Evolutionary conservation across 2,888 invertebrate genomes (phyloP).

Genomic region (Lycophotia porphyrea): DNA sequence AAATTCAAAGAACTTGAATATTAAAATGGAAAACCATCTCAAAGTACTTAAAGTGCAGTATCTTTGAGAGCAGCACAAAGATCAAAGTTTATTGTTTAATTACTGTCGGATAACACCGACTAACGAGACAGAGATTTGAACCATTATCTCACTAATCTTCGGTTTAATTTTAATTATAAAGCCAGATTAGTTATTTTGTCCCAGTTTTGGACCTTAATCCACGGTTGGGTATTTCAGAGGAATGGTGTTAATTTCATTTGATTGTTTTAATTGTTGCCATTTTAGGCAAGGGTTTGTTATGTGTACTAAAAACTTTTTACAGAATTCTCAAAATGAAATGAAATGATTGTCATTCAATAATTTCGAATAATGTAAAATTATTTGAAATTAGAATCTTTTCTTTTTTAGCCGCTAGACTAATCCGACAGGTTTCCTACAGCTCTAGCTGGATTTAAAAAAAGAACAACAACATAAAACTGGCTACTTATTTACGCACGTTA

Average conservation of each 20-base stretch:
- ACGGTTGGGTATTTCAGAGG: slow-evolving; percentile 18
- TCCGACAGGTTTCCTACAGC: slow-evolving; percentile 7
- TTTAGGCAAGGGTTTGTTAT: not conserved
- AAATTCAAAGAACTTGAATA: slow-evolving; percentile 4
- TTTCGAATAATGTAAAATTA: not conserved
- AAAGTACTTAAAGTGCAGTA: slow-evolving; percentile 40
- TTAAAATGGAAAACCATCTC: slow-evolving; percentile 12
- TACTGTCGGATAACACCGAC: slow-evolving; percentile 52
- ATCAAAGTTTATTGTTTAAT: slow-evolving; percentile 67
- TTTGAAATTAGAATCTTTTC: not conserved
- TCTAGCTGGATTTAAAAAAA: slow-evolving; percentile 20
- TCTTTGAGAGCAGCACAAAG: slow-evolving; percentile 31
- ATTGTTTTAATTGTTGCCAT: slow-evolving; percentile 9
- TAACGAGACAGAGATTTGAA: slow-evolving; percentile 56
- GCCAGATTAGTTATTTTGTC: slow-evolving; percentile 41
- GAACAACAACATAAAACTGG: slow-evolving; percentile 20
- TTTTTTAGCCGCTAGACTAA: not conserved
- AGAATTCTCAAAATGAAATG: not conserved
- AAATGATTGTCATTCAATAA: not conserved
- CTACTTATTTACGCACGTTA: slow-evolving; percentile 24
- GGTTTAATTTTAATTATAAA: slow-evolving; percentile 52
- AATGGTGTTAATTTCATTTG: slow-evolving; percentile 10
- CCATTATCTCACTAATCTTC: slow-evolving; percentile 58
- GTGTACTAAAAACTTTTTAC: not conserved
- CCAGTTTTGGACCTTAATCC: slow-evolving; percentile 16